A percentile compares a stretch with the other conserved stretches of the same genome.
Conservation (phyloP, 2,888 invertebrate genomes). For the Thysanoteuthis rhombus region DNA sequence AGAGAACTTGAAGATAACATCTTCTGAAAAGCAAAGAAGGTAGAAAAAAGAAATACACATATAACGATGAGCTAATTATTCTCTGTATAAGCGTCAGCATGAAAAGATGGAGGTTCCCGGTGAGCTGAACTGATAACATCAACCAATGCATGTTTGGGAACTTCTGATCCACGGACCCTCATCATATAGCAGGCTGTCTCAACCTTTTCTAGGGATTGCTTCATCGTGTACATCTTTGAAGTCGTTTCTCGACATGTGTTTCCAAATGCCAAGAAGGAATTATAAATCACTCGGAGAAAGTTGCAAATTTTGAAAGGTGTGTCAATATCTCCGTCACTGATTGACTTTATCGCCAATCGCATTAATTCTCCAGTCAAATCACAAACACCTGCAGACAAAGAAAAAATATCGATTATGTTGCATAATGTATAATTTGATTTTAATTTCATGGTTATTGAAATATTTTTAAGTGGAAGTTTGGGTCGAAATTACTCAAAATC, state of each 20-base stretch:
- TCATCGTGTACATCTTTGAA: conserved; percentile 78
- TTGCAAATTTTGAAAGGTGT: conserved; percentile 71
- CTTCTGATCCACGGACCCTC: conserved; percentile 82
- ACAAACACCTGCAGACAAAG: conserved; percentile 74
- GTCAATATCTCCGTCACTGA: conserved; percentile 71
- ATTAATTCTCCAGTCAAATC: conserved; percentile 92
- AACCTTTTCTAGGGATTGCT: conserved; percentile 82
- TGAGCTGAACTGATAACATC: conserved; percentile 65
- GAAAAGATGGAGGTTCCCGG: background rate
- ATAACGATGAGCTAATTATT: background rate
- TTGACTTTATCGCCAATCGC: conserved; percentile 85
- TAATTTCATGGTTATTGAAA: too few species aligned
- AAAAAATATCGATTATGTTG: background rate
- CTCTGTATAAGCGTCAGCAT: background rate
- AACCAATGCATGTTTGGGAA: conserved; percentile 77
- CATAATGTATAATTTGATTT: too few species aligned
- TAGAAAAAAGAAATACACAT: background rate
- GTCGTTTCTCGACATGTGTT: conserved; percentile 75
- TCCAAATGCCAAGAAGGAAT: conserved; percentile 72
- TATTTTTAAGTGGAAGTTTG: too few species aligned
- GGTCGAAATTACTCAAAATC: too few species aligned
- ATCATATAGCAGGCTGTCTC: conserved; percentile 85
- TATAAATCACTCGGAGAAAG: conserved; percentile 74
- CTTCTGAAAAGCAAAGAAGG: background rate
- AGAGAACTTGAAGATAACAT: background rate